Percentiles rank a stretch among this genome's conserved stretches.
These are phyloP conservation scores for Thermophis baileyi DNA, from an alignment of 2,113 vertebrate genomes.

Conservation along the genomic window DNA sequence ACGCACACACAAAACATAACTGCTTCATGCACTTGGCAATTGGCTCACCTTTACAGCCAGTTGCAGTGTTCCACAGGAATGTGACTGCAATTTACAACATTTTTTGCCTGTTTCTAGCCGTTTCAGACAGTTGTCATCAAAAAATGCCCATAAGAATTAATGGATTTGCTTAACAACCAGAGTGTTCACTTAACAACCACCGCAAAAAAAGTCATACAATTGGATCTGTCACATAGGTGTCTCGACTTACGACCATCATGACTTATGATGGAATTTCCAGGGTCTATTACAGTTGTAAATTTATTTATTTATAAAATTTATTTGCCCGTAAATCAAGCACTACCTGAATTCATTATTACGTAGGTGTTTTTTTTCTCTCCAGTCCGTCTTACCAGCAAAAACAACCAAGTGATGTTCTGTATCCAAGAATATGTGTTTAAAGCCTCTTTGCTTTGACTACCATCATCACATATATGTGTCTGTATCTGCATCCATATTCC, in stretches of 20 bases:
- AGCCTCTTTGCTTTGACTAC: slow-evolving; percentile 28
- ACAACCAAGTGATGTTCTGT: neutral
- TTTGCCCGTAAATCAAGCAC: neutral
- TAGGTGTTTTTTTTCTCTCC: slow-evolving; percentile 7
- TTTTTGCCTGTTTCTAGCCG: neutral
- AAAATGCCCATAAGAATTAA: no score
- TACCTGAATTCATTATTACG: neutral
- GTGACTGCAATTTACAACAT: no score
- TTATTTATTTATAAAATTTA: neutral
- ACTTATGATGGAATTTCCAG: no score
- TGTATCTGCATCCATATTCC: slow-evolving; percentile 16
- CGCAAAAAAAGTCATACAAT: neutral
- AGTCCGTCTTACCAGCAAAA: neutral
- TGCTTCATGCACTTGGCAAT: no score
- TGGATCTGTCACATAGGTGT: neutral
- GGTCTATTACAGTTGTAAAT: neutral
- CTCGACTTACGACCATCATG: neutral
- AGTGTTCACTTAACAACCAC: neutral
- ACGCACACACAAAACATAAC: no score
- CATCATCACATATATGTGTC: slow-evolving; percentile 29
- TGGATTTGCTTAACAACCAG: no score
- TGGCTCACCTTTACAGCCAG: no score
- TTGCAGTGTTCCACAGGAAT: no score
- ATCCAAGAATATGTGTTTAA: slow-evolving; percentile 22
- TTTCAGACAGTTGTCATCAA: no score